Conservation (phyloP, 2,113 vertebrate genomes). For the Erythrocercus mccallii region DNA sequence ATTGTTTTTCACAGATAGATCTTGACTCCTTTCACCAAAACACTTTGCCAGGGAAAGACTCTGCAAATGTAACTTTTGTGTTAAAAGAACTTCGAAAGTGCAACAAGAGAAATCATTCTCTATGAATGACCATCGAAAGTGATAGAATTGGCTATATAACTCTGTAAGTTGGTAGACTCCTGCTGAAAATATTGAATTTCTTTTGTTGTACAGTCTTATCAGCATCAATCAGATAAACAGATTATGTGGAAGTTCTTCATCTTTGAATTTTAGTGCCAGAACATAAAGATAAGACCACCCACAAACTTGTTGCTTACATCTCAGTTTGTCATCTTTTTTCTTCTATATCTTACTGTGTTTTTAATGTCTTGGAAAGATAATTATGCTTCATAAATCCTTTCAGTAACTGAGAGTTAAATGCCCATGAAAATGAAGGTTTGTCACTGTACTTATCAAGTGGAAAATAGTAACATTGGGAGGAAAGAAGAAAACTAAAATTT, state of each 20-base stretch:
- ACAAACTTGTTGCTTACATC: neutral
- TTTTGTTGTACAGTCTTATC: neutral
- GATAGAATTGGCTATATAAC: neutral
- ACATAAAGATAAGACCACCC: neutral
- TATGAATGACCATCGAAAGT: accelerated
- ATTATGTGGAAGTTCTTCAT: neutral
- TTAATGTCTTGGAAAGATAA: slow-evolving; percentile 28
- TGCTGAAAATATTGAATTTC: neutral
- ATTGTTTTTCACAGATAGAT: neutral
- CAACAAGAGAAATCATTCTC: neutral
- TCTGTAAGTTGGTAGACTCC: neutral
- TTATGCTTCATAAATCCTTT: slow-evolving; percentile 37
- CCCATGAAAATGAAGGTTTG: neutral
- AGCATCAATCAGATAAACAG: neutral
- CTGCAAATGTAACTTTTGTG: neutral
- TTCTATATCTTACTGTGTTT: neutral
- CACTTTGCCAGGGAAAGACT: neutral
- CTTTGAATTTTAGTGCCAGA: neutral
- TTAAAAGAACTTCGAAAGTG: neutral
- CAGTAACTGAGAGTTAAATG: slow-evolving; percentile 21
- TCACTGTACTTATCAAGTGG: neutral
- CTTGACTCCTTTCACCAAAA: neutral
- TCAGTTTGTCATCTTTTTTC: slow-evolving; percentile 12
- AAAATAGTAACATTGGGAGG: neutral
- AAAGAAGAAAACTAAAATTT: neutral